phyloP scores from a whole-genome alignment of 2,797 vertebrate species.

The Geotrypetes seraphini region DNA sequence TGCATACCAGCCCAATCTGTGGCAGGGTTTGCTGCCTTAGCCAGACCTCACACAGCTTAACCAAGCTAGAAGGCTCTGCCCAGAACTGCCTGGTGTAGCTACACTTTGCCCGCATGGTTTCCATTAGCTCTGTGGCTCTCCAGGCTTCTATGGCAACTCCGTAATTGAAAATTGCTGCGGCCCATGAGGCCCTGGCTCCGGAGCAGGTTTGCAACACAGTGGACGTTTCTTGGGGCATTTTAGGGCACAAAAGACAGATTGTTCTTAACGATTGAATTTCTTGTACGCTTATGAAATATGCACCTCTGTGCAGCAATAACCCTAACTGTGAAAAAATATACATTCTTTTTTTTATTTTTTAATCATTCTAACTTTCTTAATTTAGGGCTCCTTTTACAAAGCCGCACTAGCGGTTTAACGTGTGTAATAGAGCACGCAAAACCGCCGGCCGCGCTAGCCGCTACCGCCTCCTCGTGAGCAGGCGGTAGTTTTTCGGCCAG shows the following conservation, averaged over 20 bases:
- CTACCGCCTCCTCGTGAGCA: too few species aligned
- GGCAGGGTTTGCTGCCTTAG: slow-evolving; percentile 42
- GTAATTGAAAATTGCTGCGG: slow-evolving; percentile 49
- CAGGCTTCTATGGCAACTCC: slow-evolving; percentile 47
- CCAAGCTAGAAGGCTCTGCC: slow-evolving; percentile 33
- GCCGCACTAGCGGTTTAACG: too few species aligned
- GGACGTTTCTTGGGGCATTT: slow-evolving; percentile 24
- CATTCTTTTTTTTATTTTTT: too few species aligned
- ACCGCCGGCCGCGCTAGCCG: too few species aligned
- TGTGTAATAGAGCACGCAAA: too few species aligned
- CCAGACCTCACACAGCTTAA: slow-evolving; percentile 53
- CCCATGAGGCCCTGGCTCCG: slow-evolving; percentile 43
- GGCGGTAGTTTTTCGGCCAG: too few species aligned
- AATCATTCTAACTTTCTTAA: too few species aligned
- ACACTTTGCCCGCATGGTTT: slow-evolving; percentile 75
- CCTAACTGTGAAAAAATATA: too few species aligned
- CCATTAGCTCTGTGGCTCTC: slow-evolving; percentile 68
- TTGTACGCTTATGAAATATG: slow-evolving; percentile 33
- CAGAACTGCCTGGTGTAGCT: slow-evolving; percentile 61
- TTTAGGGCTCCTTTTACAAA: too few species aligned
- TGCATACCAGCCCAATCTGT: slow-evolving; percentile 26
- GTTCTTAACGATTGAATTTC: slow-evolving; percentile 37
- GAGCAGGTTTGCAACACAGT: slow-evolving; percentile 37
- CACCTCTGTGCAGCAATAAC: slow-evolving; percentile 1
- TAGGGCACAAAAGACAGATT: slow-evolving; percentile 19